phyloP scores from a whole-genome alignment of 2,113 vertebrate genomes.

The Entelurus aequoreus region DNA sequence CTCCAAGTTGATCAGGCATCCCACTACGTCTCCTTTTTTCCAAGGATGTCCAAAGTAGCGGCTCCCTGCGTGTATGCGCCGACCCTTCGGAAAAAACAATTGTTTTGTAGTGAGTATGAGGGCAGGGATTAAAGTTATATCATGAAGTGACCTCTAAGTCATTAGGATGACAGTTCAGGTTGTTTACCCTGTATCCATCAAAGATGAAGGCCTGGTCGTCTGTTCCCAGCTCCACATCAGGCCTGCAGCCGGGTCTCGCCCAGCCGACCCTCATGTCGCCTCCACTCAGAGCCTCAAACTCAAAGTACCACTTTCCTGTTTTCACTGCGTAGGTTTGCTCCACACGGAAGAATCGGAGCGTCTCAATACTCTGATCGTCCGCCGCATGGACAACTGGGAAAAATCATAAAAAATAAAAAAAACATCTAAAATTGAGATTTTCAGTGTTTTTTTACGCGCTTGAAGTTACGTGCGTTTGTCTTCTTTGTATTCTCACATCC shows the following conservation, averaged over 20 bases:
- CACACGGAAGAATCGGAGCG: constrained; percentile 91
- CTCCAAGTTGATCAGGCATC: constrained; percentile 97
- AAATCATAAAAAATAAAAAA: neutral
- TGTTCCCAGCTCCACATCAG: constrained; percentile 82
- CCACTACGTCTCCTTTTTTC: constrained; percentile 93
- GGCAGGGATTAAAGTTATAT: neutral
- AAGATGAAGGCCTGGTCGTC: constrained; percentile 94
- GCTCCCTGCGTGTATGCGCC: constrained; percentile 88
- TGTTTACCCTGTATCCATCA: constrained; percentile 88
- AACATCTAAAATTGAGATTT: neutral
- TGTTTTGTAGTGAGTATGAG: neutral
- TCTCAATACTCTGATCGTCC: constrained; percentile 83
- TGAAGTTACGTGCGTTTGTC: too few relatives aligned
- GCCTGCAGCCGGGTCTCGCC: constrained; percentile 89
- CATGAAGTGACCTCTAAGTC: too few relatives aligned
- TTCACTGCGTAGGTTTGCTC: constrained; percentile 88
- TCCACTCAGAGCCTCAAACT: constrained; percentile 89
- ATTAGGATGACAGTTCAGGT: too few relatives aligned
- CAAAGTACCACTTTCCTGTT: constrained; percentile 96
- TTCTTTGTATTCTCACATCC: too few relatives aligned
- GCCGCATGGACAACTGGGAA: constrained; percentile 72
- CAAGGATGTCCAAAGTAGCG: constrained; percentile 89
- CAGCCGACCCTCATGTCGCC: constrained; percentile 97
- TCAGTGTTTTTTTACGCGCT: too few relatives aligned
- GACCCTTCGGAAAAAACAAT: constrained; percentile 71